Evolutionary conservation across 2,797 vertebrate genomes (phyloP).

Genomic region (Schizopygopsis pylzovi): DNA sequence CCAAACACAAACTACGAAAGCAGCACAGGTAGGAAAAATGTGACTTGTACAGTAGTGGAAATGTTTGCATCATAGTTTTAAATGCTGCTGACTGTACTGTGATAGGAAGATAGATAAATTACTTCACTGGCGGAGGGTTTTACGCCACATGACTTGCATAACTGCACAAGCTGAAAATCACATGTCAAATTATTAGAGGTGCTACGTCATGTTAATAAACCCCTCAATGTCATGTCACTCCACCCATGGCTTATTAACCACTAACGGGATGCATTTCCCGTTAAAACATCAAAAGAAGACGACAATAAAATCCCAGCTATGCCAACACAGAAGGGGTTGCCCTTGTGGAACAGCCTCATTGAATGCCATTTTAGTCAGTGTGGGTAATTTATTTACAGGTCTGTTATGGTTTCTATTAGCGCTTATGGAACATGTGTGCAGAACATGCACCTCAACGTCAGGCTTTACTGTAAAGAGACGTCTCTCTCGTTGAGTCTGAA

Average conservation of each 20-base stretch:
- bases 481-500: slow-evolving; percentile 47
- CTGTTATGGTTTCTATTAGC: slow-evolving; percentile 34
- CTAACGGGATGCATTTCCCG: slow-evolving; percentile 38
- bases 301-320: slow-evolving; percentile 24
- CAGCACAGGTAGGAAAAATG: background rate
- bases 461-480: slow-evolving; percentile 39
- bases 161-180: slow-evolving; percentile 20
- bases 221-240: slow-evolving; percentile 36
- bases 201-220: slow-evolving; percentile 37
- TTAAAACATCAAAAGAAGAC: slow-evolving; percentile 26
- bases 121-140: slow-evolving; percentile 5
- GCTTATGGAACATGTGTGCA: slow-evolving; percentile 24
- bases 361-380: slow-evolving; percentile 19
- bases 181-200: slow-evolving; percentile 11
- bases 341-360: slow-evolving; percentile 8
- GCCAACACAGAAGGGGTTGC: slow-evolving; percentile 32
- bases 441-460: slow-evolving; percentile 36
- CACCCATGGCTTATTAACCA: slow-evolving; percentile 36
- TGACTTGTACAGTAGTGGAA: slow-evolving; percentile 3
- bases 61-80: background rate
- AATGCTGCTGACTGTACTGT: background rate
- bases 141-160: background rate
- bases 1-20: slow-evolving; percentile 23
- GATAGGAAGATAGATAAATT: background rate
- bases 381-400: slow-evolving; percentile 37